A percentile compares a stretch with the other conserved stretches of the same genome.
Evolutionary conservation across 1,140 invertebrate genomes (phyloP).

Genomic region (Zaprionus taronus): DNA sequence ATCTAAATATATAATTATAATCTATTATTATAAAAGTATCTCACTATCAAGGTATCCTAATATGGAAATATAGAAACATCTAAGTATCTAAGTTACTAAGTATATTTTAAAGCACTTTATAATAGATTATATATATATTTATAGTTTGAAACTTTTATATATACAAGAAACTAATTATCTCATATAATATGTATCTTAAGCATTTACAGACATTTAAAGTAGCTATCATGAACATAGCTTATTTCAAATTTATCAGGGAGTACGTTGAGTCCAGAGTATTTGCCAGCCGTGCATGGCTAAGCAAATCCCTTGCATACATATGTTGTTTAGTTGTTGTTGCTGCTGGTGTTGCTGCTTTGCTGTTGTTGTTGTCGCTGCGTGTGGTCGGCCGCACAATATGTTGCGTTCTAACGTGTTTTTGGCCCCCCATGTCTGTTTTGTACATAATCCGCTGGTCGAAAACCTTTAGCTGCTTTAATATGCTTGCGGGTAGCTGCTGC

Average conservation of each 20-base stretch:
- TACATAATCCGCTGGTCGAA: constrained; percentile 74
- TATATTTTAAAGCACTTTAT: no score
- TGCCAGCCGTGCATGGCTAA: not conserved
- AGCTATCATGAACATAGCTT: no score
- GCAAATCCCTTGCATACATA: not conserved
- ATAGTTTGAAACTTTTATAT: no score
- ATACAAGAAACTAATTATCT: no score
- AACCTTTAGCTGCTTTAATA: constrained; percentile 48
- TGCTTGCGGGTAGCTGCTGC: constrained; percentile 32
- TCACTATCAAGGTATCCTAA: no score
- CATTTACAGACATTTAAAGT: no score
- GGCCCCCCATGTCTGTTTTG: constrained; percentile 57
- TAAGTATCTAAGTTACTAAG: no score
- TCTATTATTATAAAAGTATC: no score
- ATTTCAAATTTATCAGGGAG: not conserved
- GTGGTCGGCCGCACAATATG: constrained; percentile 77
- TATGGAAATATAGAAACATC: no score
- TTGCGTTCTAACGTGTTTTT: constrained; percentile 48
- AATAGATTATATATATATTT: no score
- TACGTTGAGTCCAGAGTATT: not conserved
- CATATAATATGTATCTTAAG: no score
- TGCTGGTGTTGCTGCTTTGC: constrained; percentile 52
- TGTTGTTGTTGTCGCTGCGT: constrained; percentile 58
- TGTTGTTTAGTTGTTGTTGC: not conserved
- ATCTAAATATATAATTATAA: no score